Evolutionary conservation across 2,888 invertebrate species (phyloP).

Genomic region (Idaea straminata): DNA sequence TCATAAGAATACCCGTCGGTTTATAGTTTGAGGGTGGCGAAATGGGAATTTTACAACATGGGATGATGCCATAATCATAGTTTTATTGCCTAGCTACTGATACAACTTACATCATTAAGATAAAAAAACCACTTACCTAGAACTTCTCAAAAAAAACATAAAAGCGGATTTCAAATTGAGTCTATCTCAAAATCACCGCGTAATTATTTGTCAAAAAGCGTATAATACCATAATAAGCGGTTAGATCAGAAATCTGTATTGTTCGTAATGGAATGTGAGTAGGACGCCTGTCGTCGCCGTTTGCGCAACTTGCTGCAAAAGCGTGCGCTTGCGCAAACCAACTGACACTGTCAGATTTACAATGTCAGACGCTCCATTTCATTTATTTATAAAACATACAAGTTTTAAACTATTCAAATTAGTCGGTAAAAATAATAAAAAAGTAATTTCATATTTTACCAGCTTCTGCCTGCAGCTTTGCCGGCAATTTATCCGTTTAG

Average conservation of each 20-base stretch:
- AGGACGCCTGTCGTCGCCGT: slow-evolving; percentile 48
- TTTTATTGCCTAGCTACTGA: no score
- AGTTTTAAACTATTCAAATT: background rate
- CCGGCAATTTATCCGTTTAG: no score
- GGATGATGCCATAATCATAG: no score
- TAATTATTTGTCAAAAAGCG: slow-evolving; percentile 10
- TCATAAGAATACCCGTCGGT: no score
- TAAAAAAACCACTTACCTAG: no score
- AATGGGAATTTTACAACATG: no score
- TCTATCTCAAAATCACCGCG: background rate
- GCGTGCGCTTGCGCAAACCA: slow-evolving; percentile 41
- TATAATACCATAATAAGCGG: slow-evolving; percentile 14
- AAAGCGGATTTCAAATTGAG: background rate
- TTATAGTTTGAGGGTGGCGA: no score
- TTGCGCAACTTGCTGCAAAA: slow-evolving; percentile 41
- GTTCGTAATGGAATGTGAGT: slow-evolving; percentile 43
- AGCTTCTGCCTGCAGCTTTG: no score
- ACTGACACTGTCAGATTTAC: slow-evolving; percentile 19
- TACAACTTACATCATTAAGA: no score
- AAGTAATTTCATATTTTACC: no score
- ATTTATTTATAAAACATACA: background rate
- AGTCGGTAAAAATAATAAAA: background rate
- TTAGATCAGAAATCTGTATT: slow-evolving; percentile 26
- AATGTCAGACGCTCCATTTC: background rate
- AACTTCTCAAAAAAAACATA: no score